phyloP scores from a whole-genome alignment of 2,797 vertebrate genomes.

The Propithecus deckenii region DNA sequence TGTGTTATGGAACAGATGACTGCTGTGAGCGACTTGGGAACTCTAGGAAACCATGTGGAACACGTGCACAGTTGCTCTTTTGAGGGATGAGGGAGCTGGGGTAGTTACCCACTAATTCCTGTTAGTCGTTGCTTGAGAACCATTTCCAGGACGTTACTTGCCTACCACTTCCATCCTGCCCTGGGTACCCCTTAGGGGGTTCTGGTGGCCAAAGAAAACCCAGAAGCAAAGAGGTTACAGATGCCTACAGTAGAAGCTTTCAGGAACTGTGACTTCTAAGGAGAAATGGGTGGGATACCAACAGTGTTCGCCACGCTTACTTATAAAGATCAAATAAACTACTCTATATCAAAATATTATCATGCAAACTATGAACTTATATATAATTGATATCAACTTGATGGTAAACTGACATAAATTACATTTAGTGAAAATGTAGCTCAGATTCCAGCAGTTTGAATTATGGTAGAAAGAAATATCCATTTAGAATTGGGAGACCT shows the following conservation, averaged over 20 bases:
- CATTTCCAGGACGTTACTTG: not conserved
- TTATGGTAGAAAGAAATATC: not conserved
- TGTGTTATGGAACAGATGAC: not conserved
- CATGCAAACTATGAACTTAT: not conserved
- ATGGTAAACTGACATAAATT: not conserved
- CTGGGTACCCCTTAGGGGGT: not conserved
- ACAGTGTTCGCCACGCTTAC: accelerated
- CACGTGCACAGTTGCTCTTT: not conserved
- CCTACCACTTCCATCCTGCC: not conserved
- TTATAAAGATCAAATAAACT: not conserved
- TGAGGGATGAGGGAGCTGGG: not conserved
- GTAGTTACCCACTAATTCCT: not conserved
- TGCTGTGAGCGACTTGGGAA: not conserved
- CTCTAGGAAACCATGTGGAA: not conserved
- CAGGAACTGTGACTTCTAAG: not conserved
- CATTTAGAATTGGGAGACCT: not conserved
- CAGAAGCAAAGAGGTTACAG: not conserved
- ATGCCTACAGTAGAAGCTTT: not conserved
- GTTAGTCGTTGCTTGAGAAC: not conserved
- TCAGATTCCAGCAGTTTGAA: not conserved
- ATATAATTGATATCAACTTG: not conserved
- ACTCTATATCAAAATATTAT: not conserved
- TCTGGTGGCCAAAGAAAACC: not conserved
- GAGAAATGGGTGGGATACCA: not conserved
- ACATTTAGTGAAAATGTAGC: not conserved